Conservation (phyloP, 2,113 vertebrate genomes). For the Cervus canadensis region DNA sequence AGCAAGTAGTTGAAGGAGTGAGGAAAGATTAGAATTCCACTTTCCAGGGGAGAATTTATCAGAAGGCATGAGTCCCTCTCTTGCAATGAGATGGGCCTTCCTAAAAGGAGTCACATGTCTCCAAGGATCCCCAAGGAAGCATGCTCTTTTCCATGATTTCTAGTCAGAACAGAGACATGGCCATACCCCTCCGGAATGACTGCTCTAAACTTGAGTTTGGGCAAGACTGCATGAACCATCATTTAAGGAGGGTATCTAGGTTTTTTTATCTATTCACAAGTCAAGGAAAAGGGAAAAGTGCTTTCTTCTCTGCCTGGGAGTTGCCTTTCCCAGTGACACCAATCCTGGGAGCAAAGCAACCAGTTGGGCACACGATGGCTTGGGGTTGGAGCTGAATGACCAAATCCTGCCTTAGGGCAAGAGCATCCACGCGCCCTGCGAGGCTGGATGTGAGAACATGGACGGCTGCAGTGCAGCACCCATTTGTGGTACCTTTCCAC, state of each 20-base stretch:
- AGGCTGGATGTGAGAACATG: not conserved
- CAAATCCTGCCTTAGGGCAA: not conserved
- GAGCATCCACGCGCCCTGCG: rapidly evolving
- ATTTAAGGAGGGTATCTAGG: not conserved
- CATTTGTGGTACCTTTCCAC: rapidly evolving
- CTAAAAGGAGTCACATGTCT: not conserved
- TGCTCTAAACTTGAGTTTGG: not conserved
- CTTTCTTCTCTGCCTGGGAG: not conserved
- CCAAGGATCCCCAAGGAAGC: rapidly evolving
- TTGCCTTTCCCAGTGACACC: not conserved
- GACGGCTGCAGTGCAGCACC: rapidly evolving
- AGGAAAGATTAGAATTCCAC: not conserved
- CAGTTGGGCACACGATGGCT: not conserved
- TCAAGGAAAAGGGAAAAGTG: not conserved
- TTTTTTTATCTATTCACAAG: not conserved
- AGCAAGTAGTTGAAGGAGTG: not conserved
- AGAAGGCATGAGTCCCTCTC: not conserved
- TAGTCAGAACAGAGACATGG: not conserved
- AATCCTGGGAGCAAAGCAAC: not conserved
- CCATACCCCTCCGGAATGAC: not conserved
- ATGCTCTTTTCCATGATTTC: not conserved
- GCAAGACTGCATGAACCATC: not conserved
- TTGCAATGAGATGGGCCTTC: not conserved
- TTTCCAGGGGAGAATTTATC: not conserved
- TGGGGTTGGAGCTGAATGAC: not conserved